Base-by-base conservation (phyloP, 2,797 vertebrate species). In the Acrocephalus scirpaceus region DNA sequence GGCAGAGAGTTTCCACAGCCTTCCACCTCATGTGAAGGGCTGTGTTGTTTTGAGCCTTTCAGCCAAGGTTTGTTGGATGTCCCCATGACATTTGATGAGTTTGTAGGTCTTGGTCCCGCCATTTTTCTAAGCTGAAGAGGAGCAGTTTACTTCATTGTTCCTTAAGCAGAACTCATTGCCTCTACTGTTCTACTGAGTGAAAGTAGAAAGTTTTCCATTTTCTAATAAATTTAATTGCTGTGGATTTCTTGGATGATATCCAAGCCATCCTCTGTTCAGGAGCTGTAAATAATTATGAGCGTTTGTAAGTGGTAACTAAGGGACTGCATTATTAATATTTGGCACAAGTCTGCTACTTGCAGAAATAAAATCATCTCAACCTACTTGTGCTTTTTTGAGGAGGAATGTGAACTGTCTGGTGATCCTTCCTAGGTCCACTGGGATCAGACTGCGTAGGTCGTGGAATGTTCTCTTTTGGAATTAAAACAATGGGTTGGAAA, bases 321-420 rank as follows among this genome's bases (percentile, higher is more conserved):
- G 92, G 80, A 81, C 64, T 71, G 50, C 20, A 32, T 85, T 91
- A 82, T 95, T 95, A 91, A 64, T 81, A 51, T 62, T 93, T 94
- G 69, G 85, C 58, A 85, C 25, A 76, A 79, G 61, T 32, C 36
- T 30, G 30, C 64, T 73, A 57, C 86, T 96, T 94, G 78, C 5
- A 36, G 93, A 96, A 96, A 81, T 91, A 90, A 91, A 77, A 90
- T 95, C 29, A 90, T 94, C 47, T 88, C 75, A 94, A 92, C 61
- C 20, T 62, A 54, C 65, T 71, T 47, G 23, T 87, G 44, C 54
- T 66, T 80, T 82, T 83, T 69, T 88, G 42, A 56, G 75, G n/a
- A 83, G 75, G 72, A 93, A 86, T 74, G 47, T 86, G 86, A 89
- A 72, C 78, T 92, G 89, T 91, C 88, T 92, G 34, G 50, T 94